These are phyloP conservation scores for Cancer borealis DNA, from an alignment of 2,888 invertebrate genomes.

Conservation along the genomic window DNA sequence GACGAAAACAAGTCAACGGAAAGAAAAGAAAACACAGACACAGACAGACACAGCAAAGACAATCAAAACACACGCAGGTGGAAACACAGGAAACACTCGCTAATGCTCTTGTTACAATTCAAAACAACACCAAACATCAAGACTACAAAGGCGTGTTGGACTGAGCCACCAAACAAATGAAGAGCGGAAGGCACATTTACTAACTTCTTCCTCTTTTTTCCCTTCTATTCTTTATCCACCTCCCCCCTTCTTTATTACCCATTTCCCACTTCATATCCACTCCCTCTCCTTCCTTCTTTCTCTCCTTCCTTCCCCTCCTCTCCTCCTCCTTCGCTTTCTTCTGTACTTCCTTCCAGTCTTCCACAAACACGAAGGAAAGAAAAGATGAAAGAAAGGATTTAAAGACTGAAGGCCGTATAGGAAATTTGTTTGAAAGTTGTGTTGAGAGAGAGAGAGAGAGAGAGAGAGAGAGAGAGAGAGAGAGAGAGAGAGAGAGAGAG, in stretches of 20 bases:
- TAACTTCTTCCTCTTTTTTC: neutral
- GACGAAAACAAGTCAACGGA: neutral
- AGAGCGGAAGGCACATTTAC: neutral
- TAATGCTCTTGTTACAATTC: neutral
- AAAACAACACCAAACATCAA: no score
- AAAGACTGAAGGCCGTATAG: neutral
- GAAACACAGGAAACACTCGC: neutral
- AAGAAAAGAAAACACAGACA: neutral
- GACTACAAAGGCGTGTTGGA: neutral
- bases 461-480: neutral
- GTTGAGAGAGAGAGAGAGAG: neutral
- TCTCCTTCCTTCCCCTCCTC: neutral
- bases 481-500: constrained; percentile 44
- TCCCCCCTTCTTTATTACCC: neutral
- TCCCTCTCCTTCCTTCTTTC: no score
- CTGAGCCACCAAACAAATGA: neutral
- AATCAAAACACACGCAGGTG: neutral
- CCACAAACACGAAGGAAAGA: neutral
- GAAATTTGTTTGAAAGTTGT: neutral
- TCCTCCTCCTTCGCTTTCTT: neutral
- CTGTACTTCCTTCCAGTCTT: neutral
- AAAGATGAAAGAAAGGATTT: neutral
- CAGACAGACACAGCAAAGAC: neutral
- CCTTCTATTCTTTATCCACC: neutral
- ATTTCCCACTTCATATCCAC: neutral